A percentile compares a stretch with the other conserved stretches of the same genome.
Conservation (phyloP, 2,113 vertebrate genomes). For the Gobio gobio region DNA sequence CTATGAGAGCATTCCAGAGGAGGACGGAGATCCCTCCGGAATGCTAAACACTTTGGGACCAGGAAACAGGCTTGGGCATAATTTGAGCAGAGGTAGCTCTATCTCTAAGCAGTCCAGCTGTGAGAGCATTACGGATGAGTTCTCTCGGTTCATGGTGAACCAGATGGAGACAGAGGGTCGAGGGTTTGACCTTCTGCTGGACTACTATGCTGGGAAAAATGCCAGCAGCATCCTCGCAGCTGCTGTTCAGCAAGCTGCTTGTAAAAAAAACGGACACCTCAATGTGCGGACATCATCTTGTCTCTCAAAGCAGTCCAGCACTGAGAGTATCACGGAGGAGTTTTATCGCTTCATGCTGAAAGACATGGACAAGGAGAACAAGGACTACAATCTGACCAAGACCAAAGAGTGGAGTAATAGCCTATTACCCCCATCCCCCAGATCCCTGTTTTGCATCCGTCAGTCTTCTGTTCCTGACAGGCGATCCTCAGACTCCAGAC, state of each 20-base stretch:
- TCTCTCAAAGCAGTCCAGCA: conserved; percentile 96
- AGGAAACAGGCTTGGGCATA: conserved; percentile 82
- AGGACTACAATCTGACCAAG: conserved; percentile 76
- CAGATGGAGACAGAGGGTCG: conserved; percentile 97
- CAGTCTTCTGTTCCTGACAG: conserved; percentile 91
- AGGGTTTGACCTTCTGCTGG: conserved; percentile 91
- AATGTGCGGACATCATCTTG: conserved; percentile 83
- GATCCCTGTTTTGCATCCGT: conserved; percentile 85
- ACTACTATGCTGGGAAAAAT: conserved; percentile 97
- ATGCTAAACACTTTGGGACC: conserved; percentile 79
- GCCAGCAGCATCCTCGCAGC: conserved; percentile 89
- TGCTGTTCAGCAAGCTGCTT: conserved; percentile 88
- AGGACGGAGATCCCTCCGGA: conserved; percentile 79
- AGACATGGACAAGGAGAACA: conserved; percentile 90
- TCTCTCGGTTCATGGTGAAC: conserved; percentile 97
- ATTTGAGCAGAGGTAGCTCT: conserved; percentile 90
- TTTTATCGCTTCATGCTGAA: conserved; percentile 95
- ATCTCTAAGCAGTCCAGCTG: conserved; percentile 98
- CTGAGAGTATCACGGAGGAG: conserved; percentile 97
- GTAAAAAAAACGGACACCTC: conserved; percentile 87
- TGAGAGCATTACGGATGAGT: conserved; percentile 97
- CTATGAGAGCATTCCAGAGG: conserved; percentile 96
- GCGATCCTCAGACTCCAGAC: conserved; percentile 81
- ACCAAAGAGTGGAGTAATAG: conserved; percentile 87
- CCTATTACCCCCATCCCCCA: conserved; percentile 81